phyloP scores from a whole-genome alignment of 2,797 vertebrate genomes.

The Phylloscopus collybita region DNA sequence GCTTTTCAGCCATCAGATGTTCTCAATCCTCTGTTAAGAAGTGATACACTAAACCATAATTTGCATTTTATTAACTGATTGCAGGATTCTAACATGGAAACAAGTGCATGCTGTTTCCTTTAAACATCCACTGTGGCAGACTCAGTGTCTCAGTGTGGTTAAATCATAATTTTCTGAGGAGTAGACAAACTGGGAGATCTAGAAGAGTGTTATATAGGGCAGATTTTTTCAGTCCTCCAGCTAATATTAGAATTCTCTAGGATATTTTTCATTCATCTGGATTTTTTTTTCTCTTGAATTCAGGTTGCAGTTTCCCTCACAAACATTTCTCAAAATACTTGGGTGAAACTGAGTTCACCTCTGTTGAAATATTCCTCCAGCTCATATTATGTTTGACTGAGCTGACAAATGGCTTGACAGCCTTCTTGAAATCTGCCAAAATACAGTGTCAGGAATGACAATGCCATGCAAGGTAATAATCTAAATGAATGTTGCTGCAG shows the following conservation, averaged over 20 bases:
- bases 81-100: background rate
- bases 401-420: conserved; percentile 60
- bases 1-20: background rate
- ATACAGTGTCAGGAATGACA: conserved; percentile 39
- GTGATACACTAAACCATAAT: background rate
- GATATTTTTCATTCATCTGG: background rate
- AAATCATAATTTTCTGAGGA: background rate
- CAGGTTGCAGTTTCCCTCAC: background rate
- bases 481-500: conserved; percentile 11
- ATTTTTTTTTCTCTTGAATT: conserved; percentile 4
- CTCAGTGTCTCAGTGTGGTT: background rate
- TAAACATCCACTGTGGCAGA: background rate
- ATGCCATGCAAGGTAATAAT: conserved; percentile 26
- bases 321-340: background rate
- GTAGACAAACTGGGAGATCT: background rate
- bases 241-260: background rate
- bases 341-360: conserved; percentile 15
- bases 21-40: background rate
- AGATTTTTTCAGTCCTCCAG: background rate
- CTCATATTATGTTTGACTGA: conserved; percentile 47
- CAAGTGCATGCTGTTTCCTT: background rate
- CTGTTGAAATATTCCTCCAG: conserved; percentile 25
- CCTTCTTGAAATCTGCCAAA: conserved; percentile 45
- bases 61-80: background rate
- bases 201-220: background rate